Evolutionary conservation across 2,888 invertebrate genomes (phyloP), one percentile per base, ranked within the genome.

Genomic region (Druceiella hillmani): DNA sequence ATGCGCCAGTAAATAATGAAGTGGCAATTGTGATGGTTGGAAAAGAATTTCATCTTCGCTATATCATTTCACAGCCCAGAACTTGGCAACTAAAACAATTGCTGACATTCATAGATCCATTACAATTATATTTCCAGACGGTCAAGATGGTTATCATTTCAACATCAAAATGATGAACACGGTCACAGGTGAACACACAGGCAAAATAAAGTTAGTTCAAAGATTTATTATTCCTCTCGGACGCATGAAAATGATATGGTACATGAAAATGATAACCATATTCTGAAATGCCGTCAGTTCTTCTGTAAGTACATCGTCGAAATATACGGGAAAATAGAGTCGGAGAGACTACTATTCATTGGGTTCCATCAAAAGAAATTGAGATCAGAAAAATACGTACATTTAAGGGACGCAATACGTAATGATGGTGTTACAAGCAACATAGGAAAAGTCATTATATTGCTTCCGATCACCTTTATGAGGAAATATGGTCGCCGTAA

Each of bases 71-170:
- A 4, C 46, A 53, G 29, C 40, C 3, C 38, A 48, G 27, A 44
- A 41, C 26, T 41, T 47, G 32, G 14, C 29, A 9, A n/a, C 53
- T 22, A 27, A 38, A 10, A 41, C 32, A 24, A 36, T 50, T 11
- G 12, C 26, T 9, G 49, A 51, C 36, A 50, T 43, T 9, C 52
- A 53, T 27, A 41, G 49, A 11, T 43, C 47, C 13, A 52, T 62
- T 43, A 53, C 52, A 0, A 7, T 27, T 5, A 27, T 27, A 5
- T 27, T 27, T 27, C 4, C n/a, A 11, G 4, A 27, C n/a, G 27
- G 10, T 5, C 7, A 27, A 11, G 27, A 27, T 10, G 27, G 27
- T 11, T 7, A 27, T 10, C 27, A 27, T 27, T 27, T 27, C 27
- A 27, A 27, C 10, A 27, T 27, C 10, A 10, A n/a, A n/a, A n/a